Evolutionary conservation across 1,140 invertebrate species (phyloP).

Genomic region (Asbolus verrucosus): DNA sequence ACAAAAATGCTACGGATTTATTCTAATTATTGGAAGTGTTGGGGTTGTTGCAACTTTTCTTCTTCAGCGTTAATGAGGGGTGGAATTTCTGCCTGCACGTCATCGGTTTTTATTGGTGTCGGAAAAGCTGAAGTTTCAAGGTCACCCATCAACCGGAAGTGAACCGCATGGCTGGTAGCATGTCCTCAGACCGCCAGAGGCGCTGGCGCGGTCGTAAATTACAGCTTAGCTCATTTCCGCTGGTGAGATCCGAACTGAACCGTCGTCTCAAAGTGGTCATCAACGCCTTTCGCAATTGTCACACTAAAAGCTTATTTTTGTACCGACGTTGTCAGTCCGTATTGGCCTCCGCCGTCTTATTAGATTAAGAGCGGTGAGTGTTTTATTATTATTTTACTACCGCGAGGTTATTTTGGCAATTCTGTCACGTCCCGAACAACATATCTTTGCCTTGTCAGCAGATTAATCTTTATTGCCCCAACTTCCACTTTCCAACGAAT

Average conservation of each 20-base stretch:
- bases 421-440: slow-evolving; percentile 28
- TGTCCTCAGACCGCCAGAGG: slow-evolving; percentile 19
- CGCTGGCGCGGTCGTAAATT: slow-evolving; percentile 41
- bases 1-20: too few species aligned
- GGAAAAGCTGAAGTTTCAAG: background rate
- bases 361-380: slow-evolving; percentile 26
- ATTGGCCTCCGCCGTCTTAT: slow-evolving; percentile 12
- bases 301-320: slow-evolving; percentile 48
- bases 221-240: slow-evolving; percentile 42
- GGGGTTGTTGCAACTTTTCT: too few species aligned
- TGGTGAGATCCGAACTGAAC: slow-evolving; percentile 39
- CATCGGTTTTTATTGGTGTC: too few species aligned
- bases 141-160: slow-evolving; percentile 10
- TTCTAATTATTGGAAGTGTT: too few species aligned
- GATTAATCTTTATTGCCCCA: slow-evolving; percentile 33
- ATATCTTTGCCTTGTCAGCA: slow-evolving; percentile 35
- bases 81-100: too few species aligned
- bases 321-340: slow-evolving; percentile 24
- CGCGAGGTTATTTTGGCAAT: slow-evolving; percentile 4
- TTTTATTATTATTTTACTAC: slow-evolving; percentile 37
- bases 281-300: slow-evolving; percentile 46
- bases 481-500: slow-evolving; percentile 24
- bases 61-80: too few species aligned
- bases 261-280: slow-evolving; percentile 46
- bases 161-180: slow-evolving; percentile 23